Evolutionary conservation across 2,888 invertebrate species (phyloP), one percentile per base, ranked within the genome.

Genomic region (Archaeoteleia sp.): DNA sequence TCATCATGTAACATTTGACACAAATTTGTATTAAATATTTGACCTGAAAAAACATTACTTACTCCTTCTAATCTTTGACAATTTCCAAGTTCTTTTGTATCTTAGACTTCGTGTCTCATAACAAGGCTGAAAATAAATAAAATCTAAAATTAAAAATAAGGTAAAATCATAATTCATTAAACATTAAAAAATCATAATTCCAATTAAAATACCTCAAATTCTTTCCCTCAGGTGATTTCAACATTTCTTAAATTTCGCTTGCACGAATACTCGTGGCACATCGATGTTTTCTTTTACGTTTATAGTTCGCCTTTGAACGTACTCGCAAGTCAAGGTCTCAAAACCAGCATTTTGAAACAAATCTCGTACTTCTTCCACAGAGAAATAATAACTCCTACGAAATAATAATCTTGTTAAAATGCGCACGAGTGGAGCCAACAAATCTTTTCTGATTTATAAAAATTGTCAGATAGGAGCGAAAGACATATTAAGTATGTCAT

Each of bases 271-370:
- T 68, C 98, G 89, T 0, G 94, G 94, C 0, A 96, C 96, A 87
- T 95, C 92, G 39, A 98, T 88, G 6, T 93, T 92, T 86, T 98
- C 96, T 79, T 98, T 97, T 49, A 92, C 88, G 86, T 99, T 99
- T 0, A 97, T 88, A 0, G 98, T 99, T 49, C 95, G 89, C 23
- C 97, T 87, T 76, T 95, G 91, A 1, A 98, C 89, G 83, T 97
- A 98, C 0, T 89, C 89, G 80, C 92, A 93, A 51, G 86, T 86
- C 0, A 90, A 72, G 1, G 91, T 87, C 73, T 90, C 87, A 84
- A 95, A 97, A 0, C 95, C 95, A 60, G 88, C 88, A 4, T 87
- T 85, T 2, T 79, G 80, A 79, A 95, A 94, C 7, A 97, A 70
- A 2, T 87, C 79, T 0, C 85, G 82, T 0, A 96, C 81, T 80